Evolutionary conservation across 2,888 invertebrate species (phyloP).

Genomic region (Ectemnius continuus): DNA sequence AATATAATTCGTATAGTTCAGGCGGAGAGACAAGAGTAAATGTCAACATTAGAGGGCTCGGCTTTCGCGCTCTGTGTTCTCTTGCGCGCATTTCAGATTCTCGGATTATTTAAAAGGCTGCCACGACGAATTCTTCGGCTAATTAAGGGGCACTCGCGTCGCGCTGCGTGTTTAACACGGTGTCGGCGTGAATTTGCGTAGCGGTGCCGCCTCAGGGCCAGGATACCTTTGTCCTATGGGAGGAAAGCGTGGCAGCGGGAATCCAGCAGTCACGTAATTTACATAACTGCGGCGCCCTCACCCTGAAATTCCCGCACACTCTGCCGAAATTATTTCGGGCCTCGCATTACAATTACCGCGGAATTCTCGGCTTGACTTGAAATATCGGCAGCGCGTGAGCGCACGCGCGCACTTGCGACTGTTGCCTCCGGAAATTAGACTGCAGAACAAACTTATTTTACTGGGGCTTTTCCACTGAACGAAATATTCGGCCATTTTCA

Average conservation of each 20-base stretch:
- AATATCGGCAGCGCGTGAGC: too few species aligned
- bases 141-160: slow-evolving; percentile 31
- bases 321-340: slow-evolving; percentile 1
- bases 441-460: too few species aligned
- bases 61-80: background rate
- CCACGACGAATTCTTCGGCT: slow-evolving; percentile 4
- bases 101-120: slow-evolving; percentile 27
- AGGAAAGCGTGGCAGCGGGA: background rate
- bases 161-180: background rate
- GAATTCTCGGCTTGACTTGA: background rate
- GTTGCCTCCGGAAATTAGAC: too few species aligned
- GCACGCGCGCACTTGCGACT: too few species aligned
- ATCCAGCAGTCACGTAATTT: background rate
- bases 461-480: too few species aligned
- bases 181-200: background rate
- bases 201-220: background rate
- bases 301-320: background rate
- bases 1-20: slow-evolving; percentile 23
- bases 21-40: background rate
- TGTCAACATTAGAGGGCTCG: too few species aligned
- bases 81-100: slow-evolving; percentile 16
- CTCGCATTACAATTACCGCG: background rate
- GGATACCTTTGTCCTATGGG: background rate
- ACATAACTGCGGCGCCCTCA: background rate
- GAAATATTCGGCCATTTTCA: too few species aligned